Conservation (phyloP, 2,113 vertebrate genomes). For the Eptatretus burgeri region DNA sequence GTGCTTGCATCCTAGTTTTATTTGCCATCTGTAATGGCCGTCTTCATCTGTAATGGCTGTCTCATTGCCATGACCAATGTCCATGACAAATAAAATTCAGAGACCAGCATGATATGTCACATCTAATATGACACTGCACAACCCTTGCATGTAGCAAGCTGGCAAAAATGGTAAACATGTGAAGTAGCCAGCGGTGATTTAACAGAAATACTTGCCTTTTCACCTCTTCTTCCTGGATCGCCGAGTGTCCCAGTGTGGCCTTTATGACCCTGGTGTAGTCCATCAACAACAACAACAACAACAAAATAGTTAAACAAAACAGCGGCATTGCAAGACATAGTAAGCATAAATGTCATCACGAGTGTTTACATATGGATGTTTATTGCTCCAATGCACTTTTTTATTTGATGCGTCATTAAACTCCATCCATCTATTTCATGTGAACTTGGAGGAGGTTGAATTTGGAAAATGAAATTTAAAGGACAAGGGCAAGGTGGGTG, state of each 20-base stretch:
- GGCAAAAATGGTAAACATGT: no score
- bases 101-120: slow-evolving; percentile 7
- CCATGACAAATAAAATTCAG: slow-evolving; percentile 7
- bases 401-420: slow-evolving; percentile 6
- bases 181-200: no score
- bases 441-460: no score
- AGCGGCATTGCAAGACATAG: no score
- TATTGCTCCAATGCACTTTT: neutral
- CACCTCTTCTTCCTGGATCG: slow-evolving; percentile 83
- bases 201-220: slow-evolving; percentile 48
- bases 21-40: no score
- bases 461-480: no score
- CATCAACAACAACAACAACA: no score
- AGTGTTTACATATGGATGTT: neutral
- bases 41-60: slow-evolving; percentile 8
- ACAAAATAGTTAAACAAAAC: no score
- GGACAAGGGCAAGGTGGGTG: no score
- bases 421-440: neutral
- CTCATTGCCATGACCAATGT: slow-evolving; percentile 17
- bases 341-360: slow-evolving; percentile 7
- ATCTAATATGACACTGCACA: no score
- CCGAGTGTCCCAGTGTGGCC: slow-evolving; percentile 63
- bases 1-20: no score
- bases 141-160: no score
- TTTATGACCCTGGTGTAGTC: slow-evolving; percentile 46